Evolutionary conservation across 2,888 invertebrate species (phyloP).

Genomic region (Amphipoea oculea): DNA sequence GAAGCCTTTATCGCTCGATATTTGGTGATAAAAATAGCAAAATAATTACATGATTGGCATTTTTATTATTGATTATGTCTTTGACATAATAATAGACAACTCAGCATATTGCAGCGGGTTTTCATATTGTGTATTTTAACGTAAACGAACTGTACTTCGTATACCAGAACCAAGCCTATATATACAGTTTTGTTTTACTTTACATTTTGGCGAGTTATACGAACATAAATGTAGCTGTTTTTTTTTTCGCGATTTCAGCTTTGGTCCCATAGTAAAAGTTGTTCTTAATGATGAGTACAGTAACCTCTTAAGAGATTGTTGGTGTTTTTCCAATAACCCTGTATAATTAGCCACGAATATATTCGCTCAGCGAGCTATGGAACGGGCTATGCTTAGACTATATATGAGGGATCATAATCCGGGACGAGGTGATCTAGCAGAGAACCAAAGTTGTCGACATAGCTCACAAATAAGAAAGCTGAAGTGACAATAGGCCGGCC

Average conservation of each 20-base stretch:
- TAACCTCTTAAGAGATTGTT: no score
- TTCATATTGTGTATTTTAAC: not conserved
- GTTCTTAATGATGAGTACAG: no score
- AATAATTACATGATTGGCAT: not conserved
- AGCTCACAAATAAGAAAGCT: not conserved
- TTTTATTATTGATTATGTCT: conserved; percentile 4
- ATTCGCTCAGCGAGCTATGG: not conserved
- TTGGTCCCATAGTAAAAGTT: no score
- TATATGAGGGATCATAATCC: not conserved
- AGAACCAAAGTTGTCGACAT: not conserved
- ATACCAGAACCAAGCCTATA: not conserved
- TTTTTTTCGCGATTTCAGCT: no score
- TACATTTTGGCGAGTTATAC: no score
- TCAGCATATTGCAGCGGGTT: not conserved
- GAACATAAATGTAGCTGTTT: no score
- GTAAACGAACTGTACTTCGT: not conserved
- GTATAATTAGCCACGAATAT: not conserved
- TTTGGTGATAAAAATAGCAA: conserved; percentile 14
- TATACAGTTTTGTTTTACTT: no score
- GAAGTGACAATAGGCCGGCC: not conserved
- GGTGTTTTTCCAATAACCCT: no score
- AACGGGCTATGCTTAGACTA: not conserved
- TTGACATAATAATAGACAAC: not conserved
- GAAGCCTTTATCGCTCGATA: not conserved
- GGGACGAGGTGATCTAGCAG: not conserved